These are phyloP conservation scores for Drosophila miranda DNA, from an alignment of 1,140 invertebrate species.

Conservation along the genomic window DNA sequence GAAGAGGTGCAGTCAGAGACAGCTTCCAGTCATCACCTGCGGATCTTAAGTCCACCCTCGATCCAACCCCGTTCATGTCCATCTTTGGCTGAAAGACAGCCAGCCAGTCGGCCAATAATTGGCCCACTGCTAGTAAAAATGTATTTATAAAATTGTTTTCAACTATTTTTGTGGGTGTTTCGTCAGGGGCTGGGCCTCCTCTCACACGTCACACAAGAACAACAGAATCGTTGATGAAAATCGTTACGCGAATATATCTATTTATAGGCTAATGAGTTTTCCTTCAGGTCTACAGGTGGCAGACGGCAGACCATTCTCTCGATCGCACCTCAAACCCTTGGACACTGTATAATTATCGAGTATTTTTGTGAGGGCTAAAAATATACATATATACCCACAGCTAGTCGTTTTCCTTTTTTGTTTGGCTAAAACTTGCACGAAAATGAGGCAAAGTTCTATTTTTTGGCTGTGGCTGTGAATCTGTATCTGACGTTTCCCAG, in stretches of 20 bases:
- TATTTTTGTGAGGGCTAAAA: constrained; percentile 65
- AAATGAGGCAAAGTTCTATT: constrained; percentile 80
- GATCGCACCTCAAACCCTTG: too few relatives aligned
- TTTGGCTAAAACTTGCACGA: constrained; percentile 65
- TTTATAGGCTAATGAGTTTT: constrained; percentile 75
- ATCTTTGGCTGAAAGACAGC: constrained; percentile 49
- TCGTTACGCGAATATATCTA: constrained; percentile 49
- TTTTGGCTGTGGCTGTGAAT: constrained; percentile 41
- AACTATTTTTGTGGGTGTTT: constrained; percentile 57
- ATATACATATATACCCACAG: constrained; percentile 46
- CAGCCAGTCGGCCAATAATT: constrained; percentile 27
- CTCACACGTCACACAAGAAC: constrained; percentile 38
- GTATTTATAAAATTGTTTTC: constrained; percentile 37
- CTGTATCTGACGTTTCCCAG: constrained; percentile 52
- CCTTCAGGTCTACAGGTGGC: constrained; percentile 71
- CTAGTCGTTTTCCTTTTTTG: constrained; percentile 29
- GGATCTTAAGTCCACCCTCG: constrained; percentile 12
- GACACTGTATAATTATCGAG: too few relatives aligned
- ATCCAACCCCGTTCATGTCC: constrained; percentile 47
- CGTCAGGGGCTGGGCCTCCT: constrained; percentile 55
- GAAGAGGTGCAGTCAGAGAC: constrained; percentile 61
- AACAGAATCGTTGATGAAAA: constrained; percentile 28
- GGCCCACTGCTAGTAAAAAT: constrained; percentile 28
- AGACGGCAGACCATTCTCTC: constrained; percentile 2
- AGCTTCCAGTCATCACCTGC: constrained; percentile 38